These are phyloP conservation scores for Triplophysa dalaica DNA, from an alignment of 2,113 vertebrate genomes.

Conservation along the genomic window DNA sequence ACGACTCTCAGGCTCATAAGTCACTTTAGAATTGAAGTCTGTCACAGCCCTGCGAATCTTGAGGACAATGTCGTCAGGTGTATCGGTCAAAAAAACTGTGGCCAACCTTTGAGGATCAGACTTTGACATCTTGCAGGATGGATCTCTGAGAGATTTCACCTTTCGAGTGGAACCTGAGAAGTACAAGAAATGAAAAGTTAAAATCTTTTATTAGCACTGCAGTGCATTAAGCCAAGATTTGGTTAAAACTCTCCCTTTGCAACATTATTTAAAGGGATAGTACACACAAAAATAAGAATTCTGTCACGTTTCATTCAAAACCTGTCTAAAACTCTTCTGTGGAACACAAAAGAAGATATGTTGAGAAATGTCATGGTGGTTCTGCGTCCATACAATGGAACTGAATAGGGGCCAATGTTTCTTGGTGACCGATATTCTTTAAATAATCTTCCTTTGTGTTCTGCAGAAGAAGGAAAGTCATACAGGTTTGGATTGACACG, in stretches of 20 bases:
- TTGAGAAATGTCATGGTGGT: too few species aligned
- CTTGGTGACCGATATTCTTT: not conserved
- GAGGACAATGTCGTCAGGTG: slow-evolving; percentile 82
- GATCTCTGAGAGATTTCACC: slow-evolving; percentile 91
- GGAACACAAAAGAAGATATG: too few species aligned
- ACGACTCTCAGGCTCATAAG: slow-evolving; percentile 81
- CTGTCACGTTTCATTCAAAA: too few species aligned
- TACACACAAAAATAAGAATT: too few species aligned
- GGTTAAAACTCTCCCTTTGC: too few species aligned
- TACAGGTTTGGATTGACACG: not conserved
- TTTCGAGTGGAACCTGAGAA: slow-evolving; percentile 80
- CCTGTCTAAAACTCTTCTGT: too few species aligned
- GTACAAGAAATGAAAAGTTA: not conserved
- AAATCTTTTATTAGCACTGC: not conserved
- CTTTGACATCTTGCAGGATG: slow-evolving; percentile 92
- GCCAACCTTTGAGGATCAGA: slow-evolving; percentile 86
- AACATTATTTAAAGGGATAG: not conserved
- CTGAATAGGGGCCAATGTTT: too few species aligned
- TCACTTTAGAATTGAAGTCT: slow-evolving; percentile 92
- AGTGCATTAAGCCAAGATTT: too few species aligned
- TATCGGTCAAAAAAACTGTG: slow-evolving; percentile 83
- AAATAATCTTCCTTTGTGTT: not conserved
- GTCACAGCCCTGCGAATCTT: slow-evolving; percentile 93
- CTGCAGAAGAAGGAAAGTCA: not conserved
- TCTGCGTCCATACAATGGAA: too few species aligned